These are phyloP conservation scores for Osmerus mordax DNA, from an alignment of 2,113 vertebrate genomes.

Conservation along the genomic window DNA sequence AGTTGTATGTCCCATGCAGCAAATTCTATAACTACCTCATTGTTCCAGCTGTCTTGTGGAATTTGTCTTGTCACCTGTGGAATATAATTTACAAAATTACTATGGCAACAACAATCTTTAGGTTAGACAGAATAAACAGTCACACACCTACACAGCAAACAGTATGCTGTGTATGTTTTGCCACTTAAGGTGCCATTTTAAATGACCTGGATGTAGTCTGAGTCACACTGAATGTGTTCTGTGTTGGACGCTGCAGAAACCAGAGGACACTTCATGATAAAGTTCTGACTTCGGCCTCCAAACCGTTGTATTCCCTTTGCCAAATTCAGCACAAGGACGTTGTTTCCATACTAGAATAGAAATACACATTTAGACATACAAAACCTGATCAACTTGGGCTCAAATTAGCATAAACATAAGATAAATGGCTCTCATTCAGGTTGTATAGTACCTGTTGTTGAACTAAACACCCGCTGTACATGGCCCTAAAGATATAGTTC, in stretches of 20 bases:
- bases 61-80: slow-evolving; percentile 60
- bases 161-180: too few relatives aligned
- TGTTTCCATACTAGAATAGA: slow-evolving; percentile 42
- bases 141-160: background rate
- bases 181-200: too few relatives aligned
- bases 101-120: background rate
- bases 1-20: background rate
- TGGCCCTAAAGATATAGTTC: slow-evolving; percentile 65
- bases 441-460: slow-evolving; percentile 49
- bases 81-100: background rate
- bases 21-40: slow-evolving; percentile 43
- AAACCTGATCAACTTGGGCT: too few relatives aligned
- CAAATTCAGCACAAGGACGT: slow-evolving; percentile 51
- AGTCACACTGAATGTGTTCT: slow-evolving; percentile 60
- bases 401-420: too few relatives aligned
- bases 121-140: background rate
- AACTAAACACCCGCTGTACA: slow-evolving; percentile 65
- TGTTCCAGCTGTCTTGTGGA: slow-evolving; percentile 58
- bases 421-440: background rate
- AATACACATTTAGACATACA: too few relatives aligned
- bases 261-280: slow-evolving; percentile 66
- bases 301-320: slow-evolving; percentile 55
- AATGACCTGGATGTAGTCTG: slow-evolving; percentile 61
- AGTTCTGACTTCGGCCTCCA: slow-evolving; percentile 55
- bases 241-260: slow-evolving; percentile 55